phyloP scores from a whole-genome alignment of 2,888 invertebrate species.

The Eucriotettix oculatus region DNA sequence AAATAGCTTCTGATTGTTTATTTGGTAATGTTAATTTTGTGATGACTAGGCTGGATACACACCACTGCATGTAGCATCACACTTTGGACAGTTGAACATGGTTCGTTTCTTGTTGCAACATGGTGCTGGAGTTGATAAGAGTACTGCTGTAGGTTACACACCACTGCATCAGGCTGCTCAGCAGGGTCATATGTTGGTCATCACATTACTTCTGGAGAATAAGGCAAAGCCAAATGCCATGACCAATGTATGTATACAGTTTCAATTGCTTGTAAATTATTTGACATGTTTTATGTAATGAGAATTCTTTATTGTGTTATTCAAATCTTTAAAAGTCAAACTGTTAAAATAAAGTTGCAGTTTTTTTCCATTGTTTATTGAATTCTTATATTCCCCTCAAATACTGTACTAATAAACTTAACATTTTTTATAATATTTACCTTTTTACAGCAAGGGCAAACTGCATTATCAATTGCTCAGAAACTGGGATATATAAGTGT shows the following conservation, averaged over 20 bases:
- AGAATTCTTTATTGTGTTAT: too few relatives aligned
- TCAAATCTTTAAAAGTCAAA: too few relatives aligned
- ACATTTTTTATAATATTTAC: not conserved
- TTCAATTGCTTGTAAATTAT: not conserved
- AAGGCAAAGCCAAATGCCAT: constrained; percentile 89
- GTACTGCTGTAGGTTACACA: constrained; percentile 70
- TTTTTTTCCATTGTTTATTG: too few relatives aligned
- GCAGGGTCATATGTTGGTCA: constrained; percentile 92
- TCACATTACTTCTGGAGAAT: constrained; percentile 78
- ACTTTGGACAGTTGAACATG: constrained; percentile 89
- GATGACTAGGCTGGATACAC: constrained; percentile 62
- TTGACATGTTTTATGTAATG: too few relatives aligned
- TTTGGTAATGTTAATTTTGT: not conserved
- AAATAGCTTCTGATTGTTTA: not conserved
- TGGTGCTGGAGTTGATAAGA: constrained; percentile 70
- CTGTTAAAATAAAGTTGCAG: too few relatives aligned
- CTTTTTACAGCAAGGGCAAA: constrained; percentile 71
- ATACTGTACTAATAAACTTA: too few relatives aligned
- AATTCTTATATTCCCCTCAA: too few relatives aligned
- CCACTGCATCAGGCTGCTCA: constrained; percentile 97
- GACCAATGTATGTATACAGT: constrained; percentile 61
- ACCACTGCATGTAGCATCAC: constrained; percentile 91
- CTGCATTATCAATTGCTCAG: constrained; percentile 90
- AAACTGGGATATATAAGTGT: constrained; percentile 95
- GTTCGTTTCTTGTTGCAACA: constrained; percentile 78